phyloP scores from a whole-genome alignment of 2,113 vertebrate species.

The Pagrus major region DNA sequence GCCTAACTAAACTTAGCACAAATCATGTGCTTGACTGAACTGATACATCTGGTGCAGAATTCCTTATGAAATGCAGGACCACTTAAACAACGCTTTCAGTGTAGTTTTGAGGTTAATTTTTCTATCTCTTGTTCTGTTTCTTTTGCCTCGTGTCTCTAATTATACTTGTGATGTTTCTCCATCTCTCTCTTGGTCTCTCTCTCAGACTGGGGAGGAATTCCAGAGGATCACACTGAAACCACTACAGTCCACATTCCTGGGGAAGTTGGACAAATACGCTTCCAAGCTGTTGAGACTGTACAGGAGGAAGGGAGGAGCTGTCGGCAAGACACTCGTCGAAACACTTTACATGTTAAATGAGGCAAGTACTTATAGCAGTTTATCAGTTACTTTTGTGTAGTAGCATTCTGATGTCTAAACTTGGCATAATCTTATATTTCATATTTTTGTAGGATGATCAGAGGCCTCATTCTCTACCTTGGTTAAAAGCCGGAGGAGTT shows the following conservation, averaged over 20 bases:
- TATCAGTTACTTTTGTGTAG: too few relatives aligned
- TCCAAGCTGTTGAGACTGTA: constrained; percentile 28
- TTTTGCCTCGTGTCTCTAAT: constrained; percentile 2
- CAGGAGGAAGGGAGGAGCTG: constrained; percentile 32
- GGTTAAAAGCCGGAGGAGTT: too few relatives aligned
- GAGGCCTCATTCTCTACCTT: too few relatives aligned
- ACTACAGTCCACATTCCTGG: constrained; percentile 31
- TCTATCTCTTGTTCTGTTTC: neutral
- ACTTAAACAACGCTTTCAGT: neutral
- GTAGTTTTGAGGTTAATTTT: constrained; percentile 5
- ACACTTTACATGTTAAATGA: constrained; percentile 34
- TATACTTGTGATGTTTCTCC: neutral
- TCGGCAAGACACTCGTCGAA: constrained; percentile 34
- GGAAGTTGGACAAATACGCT: constrained; percentile 31
- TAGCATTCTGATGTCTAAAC: too few relatives aligned
- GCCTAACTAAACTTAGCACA: too few relatives aligned
- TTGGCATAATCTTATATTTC: too few relatives aligned
- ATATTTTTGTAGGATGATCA: too few relatives aligned
- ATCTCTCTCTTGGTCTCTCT: neutral
- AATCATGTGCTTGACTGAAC: too few relatives aligned
- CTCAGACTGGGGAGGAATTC: constrained; percentile 39
- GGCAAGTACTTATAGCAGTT: neutral
- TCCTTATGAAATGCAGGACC: neutral
- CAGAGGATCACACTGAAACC: constrained; percentile 17
- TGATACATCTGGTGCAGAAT: neutral